Percentiles rank a stretch among this genome's conserved stretches.
Evolutionary conservation across 2,113 vertebrate genomes (phyloP).

Genomic region (Vanacampus margaritifer): DNA sequence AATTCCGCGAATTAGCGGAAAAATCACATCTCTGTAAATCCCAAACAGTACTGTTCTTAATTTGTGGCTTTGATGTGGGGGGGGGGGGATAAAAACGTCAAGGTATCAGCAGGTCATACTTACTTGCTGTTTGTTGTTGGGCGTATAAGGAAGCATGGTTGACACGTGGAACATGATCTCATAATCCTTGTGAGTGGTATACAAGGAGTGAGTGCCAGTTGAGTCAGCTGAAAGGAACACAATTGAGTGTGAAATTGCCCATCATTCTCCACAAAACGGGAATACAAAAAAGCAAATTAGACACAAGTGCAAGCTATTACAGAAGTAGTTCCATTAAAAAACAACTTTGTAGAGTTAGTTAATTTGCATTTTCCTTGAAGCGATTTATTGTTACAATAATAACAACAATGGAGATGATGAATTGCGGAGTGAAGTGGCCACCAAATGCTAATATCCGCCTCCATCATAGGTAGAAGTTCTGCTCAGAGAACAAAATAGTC

Average conservation of each 20-base stretch:
- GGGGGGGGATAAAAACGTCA: neutral
- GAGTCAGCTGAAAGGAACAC: slow-evolving; percentile 65
- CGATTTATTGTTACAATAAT: neutral
- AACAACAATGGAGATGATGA: neutral
- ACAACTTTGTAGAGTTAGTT: neutral
- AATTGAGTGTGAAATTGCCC: slow-evolving; percentile 8
- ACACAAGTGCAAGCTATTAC: neutral
- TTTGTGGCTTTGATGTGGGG: neutral
- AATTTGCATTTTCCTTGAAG: neutral
- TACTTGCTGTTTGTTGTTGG: slow-evolving; percentile 99
- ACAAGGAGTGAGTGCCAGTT: slow-evolving; percentile 73
- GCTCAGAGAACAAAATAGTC: slow-evolving; percentile 19
- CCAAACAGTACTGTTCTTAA: neutral
- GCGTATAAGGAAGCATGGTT: slow-evolving; percentile 92
- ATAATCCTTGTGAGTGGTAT: slow-evolving; percentile 75
- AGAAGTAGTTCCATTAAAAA: neutral
- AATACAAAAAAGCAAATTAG: neutral
- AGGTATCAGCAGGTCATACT: neutral
- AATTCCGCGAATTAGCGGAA: too few relatives aligned
- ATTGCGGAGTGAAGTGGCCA: neutral
- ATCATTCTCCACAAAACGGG: neutral
- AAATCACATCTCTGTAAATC: too few relatives aligned
- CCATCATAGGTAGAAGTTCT: slow-evolving; percentile 13
- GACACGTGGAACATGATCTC: slow-evolving; percentile 79
- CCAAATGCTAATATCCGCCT: slow-evolving; percentile 26